Percentiles rank a stretch among this genome's conserved stretches.
Evolutionary conservation across 2,113 vertebrate species (phyloP).

Genomic region (Chloropsis hardwickii): DNA sequence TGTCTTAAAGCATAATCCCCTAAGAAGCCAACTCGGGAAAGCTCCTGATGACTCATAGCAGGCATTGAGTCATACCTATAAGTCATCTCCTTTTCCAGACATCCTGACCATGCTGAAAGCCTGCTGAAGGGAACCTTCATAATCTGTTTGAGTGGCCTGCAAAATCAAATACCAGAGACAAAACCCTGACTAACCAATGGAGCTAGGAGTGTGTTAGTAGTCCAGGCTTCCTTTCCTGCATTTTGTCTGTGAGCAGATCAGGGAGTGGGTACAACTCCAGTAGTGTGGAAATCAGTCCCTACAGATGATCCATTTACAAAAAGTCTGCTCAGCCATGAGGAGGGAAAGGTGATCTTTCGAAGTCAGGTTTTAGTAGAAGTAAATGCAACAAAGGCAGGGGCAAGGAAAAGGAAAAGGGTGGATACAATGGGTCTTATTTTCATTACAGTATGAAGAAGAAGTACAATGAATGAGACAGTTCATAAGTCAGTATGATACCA

Average conservation of each 20-base stretch:
- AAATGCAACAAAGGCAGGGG: background rate
- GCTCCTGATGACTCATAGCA: background rate
- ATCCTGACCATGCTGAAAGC: background rate
- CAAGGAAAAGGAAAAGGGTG: rapidly evolving
- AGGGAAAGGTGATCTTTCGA: background rate
- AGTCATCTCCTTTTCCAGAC: background rate
- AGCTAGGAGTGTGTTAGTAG: background rate
- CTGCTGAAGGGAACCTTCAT: background rate
- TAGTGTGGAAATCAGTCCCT: rapidly evolving
- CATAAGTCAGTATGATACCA: background rate
- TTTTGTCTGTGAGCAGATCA: background rate
- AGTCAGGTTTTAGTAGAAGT: background rate
- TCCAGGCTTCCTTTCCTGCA: background rate
- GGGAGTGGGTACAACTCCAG: background rate
- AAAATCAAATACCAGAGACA: background rate
- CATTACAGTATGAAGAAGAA: background rate
- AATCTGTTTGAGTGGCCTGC: background rate
- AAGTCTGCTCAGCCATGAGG: background rate
- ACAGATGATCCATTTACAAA: background rate
- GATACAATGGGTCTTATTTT: background rate
- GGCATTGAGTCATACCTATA: background rate
- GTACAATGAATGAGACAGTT: background rate
- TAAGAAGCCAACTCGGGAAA: background rate
- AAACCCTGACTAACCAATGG: background rate
- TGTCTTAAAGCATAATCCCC: background rate